Evolutionary conservation across 2,113 vertebrate species (phyloP), one percentile per base, ranked within the genome.

Genomic region (Salvelinus fontinalis): DNA sequence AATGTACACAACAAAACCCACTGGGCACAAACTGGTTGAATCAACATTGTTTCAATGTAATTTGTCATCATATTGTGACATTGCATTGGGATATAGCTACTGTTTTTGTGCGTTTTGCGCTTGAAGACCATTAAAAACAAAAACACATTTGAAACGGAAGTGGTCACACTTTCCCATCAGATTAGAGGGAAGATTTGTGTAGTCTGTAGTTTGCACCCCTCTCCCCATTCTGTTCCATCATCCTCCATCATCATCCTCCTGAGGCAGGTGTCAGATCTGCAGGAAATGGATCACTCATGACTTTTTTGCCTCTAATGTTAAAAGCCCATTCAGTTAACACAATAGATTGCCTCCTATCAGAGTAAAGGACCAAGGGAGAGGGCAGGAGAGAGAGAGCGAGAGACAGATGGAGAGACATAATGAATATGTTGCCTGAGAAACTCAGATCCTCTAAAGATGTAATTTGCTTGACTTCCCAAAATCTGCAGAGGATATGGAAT

Each of bases 401-500:
- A 57, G 54, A 57, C 14, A 57, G 14, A 57, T 14, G 20, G 54
- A 57, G 54, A 57, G 54, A 20, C 54, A 24, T 13, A 66, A 26
- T 27, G 27, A 14, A 29, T 29, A 29, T 16, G 31, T 29, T 67
- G 14, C 20, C 65, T 31, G 65, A 27, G 62, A 9, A 65, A 3
- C 62, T 65, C 9, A 65, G 62, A 22, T 26, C 24, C 26, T 67
- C 65, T 16, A 67, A 67, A 67, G 65, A 67, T 67, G 5, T 67
- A 18, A 31, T 31, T 67, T 67, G 27, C 26, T 29, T 27, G 27
- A 24, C 27, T 16, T 29, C 16, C 65, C 65, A 26, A 29, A 67
- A 77, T 74, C 57, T 39, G 75, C 39, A 26, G 27, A 31, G 49
- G n/a, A 76, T 71, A 76, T 72, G 49, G 26, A 20, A 29, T 18